Evolutionary conservation across 2,113 vertebrate species (phyloP), one percentile per base, ranked within the genome.

Genomic region (Trichomycterus rosablanca): DNA sequence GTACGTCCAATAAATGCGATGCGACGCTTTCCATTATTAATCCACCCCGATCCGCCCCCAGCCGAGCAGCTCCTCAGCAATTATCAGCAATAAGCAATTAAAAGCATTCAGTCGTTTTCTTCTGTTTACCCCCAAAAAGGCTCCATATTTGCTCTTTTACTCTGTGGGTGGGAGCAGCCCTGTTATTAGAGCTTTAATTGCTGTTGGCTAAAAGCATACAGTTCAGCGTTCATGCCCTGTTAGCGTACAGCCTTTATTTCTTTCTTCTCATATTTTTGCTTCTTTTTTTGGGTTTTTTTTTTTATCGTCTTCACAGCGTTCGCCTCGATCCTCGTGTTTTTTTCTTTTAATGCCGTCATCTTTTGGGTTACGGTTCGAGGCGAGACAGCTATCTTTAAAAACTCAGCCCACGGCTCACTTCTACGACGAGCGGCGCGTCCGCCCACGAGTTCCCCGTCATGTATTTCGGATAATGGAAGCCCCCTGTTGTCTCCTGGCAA

Each of bases 131-230:
- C 51, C 67, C 45, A 40, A 34, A 70, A 51, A 58, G 71, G 67
- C 65, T 66, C 70, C 63, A 54, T 58, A 60, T 70, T 73, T 54
- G 66, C 72, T 76, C 15, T 32, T 71, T 67, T 43, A 43, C 67
- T 73, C 46, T 54, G 75, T 69, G 71, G 66, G 54, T 73, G 43
- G 44, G 34, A 70, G 53, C 46, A 52, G 59, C 70, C 53, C 37
- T 68, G 70, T 73, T 71, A 76, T 79, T 76, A 74, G 50, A 26
- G 42, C 30, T 54, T 64, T 78, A 74, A 77, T 76, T 76, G 51
- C 59, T 56, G 62, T 10, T 40, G 24, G 68, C 67, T 78, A 78
- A 80, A 74, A 59, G 65, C 45, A 43, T 26, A 34, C 18, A 9
- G 60, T 63, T 67, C 42, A 60, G 37, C 46, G 45, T 34, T 49